phyloP scores from a whole-genome alignment of 2,113 vertebrate species.

The Phasianus colchicus region DNA sequence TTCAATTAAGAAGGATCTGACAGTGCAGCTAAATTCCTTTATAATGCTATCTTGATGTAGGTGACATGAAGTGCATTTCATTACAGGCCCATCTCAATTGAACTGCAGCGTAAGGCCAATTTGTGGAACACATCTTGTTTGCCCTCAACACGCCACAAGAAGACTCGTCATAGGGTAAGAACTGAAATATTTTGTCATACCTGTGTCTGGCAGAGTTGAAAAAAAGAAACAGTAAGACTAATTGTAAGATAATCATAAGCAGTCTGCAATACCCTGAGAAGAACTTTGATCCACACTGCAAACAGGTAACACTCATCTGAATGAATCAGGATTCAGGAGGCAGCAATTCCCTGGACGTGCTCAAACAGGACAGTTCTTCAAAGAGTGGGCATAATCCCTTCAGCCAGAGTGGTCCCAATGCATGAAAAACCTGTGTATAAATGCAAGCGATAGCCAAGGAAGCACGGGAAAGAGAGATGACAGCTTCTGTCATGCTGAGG shows the following conservation, averaged over 20 bases:
- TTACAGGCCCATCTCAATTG: neutral
- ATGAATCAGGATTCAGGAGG: neutral
- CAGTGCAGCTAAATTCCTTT: neutral
- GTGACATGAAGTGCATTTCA: neutral
- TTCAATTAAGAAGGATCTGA: constrained; percentile 36
- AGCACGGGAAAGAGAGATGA: neutral
- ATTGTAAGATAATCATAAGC: neutral
- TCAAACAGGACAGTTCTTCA: neutral
- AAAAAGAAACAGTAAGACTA: neutral
- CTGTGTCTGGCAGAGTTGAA: neutral
- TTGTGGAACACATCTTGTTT: constrained; percentile 2
- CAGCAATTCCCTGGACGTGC: neutral
- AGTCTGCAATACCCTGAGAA: neutral
- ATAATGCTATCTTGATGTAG: constrained; percentile 20
- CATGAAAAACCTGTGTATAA: neutral
- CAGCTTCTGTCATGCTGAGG: neutral
- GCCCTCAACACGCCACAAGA: constrained; percentile 39
- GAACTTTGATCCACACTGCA: neutral
- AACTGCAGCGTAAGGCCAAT: neutral
- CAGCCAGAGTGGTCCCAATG: accelerated
- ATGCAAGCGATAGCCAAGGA: neutral
- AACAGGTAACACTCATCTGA: neutral
- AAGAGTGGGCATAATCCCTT: accelerated
- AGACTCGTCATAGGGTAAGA: neutral
- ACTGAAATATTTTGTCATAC: neutral